Evolutionary conservation across 2,113 vertebrate genomes (phyloP).

Genomic region (human (Homo sapiens)): DNA sequence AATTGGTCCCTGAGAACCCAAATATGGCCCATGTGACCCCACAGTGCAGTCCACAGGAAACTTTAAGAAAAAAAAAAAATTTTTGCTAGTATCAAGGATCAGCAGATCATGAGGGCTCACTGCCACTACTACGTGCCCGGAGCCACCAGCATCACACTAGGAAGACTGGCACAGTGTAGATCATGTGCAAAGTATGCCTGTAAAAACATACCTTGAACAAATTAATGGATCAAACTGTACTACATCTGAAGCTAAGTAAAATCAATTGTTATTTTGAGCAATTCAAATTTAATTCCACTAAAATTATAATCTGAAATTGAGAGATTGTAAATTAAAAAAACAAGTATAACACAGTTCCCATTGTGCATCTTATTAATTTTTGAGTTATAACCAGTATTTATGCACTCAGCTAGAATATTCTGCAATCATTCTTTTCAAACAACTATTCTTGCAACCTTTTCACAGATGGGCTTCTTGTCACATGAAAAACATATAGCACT

Average conservation of each 20-base stretch:
- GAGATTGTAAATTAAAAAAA: background rate
- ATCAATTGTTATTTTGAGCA: background rate
- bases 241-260: background rate
- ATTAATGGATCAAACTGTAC: background rate
- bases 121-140: background rate
- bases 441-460: background rate
- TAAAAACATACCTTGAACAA: background rate
- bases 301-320: background rate
- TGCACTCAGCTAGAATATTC: background rate
- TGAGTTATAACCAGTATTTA: background rate
- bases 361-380: background rate
- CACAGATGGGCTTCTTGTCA: background rate
- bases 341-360: background rate
- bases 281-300: constrained; percentile 16
- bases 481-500: background rate
- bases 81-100: background rate
- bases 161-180: background rate
- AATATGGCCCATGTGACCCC: background rate
- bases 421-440: background rate
- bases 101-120: background rate
- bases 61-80: background rate
- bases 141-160: background rate
- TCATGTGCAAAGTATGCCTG: background rate
- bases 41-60: background rate
- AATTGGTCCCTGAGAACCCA: background rate